Evolutionary conservation across 2,888 invertebrate genomes (phyloP), one percentile per base, ranked within the genome.

Genomic region (Physocephala rufipes): DNA sequence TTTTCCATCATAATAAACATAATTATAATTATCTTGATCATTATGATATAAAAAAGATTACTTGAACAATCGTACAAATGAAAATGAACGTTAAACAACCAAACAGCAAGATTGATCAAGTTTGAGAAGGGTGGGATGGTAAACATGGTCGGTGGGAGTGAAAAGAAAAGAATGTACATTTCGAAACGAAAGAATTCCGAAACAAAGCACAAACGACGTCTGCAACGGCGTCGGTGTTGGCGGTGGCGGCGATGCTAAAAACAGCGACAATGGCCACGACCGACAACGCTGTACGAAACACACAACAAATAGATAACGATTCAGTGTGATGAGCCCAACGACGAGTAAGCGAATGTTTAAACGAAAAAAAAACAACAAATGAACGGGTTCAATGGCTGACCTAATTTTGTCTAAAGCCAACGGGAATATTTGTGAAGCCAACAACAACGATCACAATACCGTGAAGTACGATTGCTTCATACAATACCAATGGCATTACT

Each of bases 301-400:
- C 19, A 53, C 53, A 62, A 30, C 61, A 19, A 62, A 24, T 28
- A 19, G 26, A 21, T 16, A n/a, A 28, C n/a, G 30, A 66, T 7
- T 5, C 9, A 55, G 36, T 43, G 36, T 24, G 21, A 63, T 7
- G 45, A 13, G 30, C 30, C 16, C 45, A 24, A 63, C 45, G 63
- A 63, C 21, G 58, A 58, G 21, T 19, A 12, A n/a, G 26, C 58
- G 58, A 58, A 19, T 21, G 15, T 3, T 58, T 4, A 15, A 19
- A 24, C 9, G 16, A 15, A 7, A 19, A 21, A 15, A 21, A 26
- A 58, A 19, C 21, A 26, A n/a, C 4, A 13, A 26, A 74, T 73
- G 79, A 82, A 81, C 81, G 82, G 83, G 82, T 83, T 83, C 82
- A 83, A 85, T 85, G 85, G 84, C 85, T 85, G 85, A 85, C 85